Conservation (phyloP, 2,888 invertebrate genomes). For the Vanessa cardui region DNA sequence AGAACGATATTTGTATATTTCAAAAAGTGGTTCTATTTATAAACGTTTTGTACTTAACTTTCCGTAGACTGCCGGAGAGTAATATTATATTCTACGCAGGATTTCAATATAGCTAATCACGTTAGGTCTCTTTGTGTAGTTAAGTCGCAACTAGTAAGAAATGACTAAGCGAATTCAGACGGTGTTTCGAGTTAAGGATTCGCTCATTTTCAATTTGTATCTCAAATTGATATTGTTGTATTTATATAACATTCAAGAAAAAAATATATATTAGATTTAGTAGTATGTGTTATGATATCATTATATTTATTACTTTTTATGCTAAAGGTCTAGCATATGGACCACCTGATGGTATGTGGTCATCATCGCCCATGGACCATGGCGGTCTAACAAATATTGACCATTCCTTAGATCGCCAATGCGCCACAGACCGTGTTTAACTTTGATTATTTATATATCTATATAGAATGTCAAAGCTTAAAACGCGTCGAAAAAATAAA, state of each 20-base stretch:
- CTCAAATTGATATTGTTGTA: not conserved
- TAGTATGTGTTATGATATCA: not conserved
- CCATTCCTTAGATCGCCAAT: too few relatives aligned
- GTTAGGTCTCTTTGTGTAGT: conserved; percentile 19
- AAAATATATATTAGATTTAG: not conserved
- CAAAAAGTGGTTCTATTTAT: not conserved
- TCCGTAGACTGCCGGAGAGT: not conserved
- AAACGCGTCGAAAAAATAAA: too few relatives aligned
- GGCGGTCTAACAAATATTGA: too few relatives aligned
- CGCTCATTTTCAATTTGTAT: conserved; percentile 21
- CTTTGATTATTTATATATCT: too few relatives aligned
- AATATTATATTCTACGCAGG: conserved; percentile 33
- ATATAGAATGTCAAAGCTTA: too few relatives aligned
- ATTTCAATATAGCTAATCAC: conserved; percentile 24
- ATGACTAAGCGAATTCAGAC: conserved; percentile 21
- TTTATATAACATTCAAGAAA: not conserved
- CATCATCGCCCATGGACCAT: too few relatives aligned
- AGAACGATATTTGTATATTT: too few relatives aligned
- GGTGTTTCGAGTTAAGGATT: conserved; percentile 16
- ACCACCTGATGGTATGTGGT: too few relatives aligned
- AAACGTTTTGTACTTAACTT: not conserved
- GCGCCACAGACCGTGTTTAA: too few relatives aligned
- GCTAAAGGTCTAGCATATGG: too few relatives aligned
- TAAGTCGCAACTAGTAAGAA: conserved; percentile 19
- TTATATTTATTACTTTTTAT: too few relatives aligned